Conservation (phyloP, 1,140 invertebrate species). For the Sweltsa coloradensis region DNA sequence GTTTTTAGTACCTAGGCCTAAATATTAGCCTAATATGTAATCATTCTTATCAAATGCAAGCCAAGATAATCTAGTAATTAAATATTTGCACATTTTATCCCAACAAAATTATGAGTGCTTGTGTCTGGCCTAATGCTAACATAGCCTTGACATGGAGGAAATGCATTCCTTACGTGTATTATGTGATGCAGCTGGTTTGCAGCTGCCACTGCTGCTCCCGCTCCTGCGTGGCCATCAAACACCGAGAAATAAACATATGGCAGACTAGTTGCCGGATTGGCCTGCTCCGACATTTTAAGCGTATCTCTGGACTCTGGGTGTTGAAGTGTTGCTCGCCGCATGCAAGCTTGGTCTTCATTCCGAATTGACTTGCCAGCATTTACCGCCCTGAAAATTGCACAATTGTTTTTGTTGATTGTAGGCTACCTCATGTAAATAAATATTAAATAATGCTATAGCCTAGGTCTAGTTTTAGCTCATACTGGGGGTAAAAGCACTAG, state of each 20-base stretch:
- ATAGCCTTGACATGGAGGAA: too few species aligned
- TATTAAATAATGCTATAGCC: neutral
- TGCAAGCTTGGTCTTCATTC: slow-evolving; percentile 71
- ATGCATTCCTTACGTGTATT: slow-evolving; percentile 46
- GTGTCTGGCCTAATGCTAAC: too few species aligned
- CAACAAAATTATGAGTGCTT: slow-evolving; percentile 15
- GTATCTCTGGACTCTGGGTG: slow-evolving; percentile 22
- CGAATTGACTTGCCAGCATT: slow-evolving; percentile 69
- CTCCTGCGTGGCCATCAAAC: slow-evolving; percentile 80
- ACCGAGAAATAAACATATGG: slow-evolving; percentile 69
- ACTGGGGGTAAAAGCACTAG: too few species aligned
- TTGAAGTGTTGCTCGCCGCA: slow-evolving; percentile 32
- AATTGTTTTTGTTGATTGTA: neutral
- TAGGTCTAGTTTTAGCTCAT: too few species aligned
- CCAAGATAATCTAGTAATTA: neutral
- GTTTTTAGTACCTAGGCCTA: too few species aligned
- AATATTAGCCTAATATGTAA: too few species aligned
- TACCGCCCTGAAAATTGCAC: slow-evolving; percentile 30
- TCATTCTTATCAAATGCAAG: too few species aligned
- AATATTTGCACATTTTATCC: neutral
- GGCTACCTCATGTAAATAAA: neutral
- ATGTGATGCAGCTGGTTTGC: slow-evolving; percentile 66
- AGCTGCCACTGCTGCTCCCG: slow-evolving; percentile 67
- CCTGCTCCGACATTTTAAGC: neutral
- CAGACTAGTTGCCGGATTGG: slow-evolving; percentile 27